Percentiles rank a stretch among this genome's conserved stretches.
Conservation (phyloP, 2,888 invertebrate species). For the Automeris io region DNA sequence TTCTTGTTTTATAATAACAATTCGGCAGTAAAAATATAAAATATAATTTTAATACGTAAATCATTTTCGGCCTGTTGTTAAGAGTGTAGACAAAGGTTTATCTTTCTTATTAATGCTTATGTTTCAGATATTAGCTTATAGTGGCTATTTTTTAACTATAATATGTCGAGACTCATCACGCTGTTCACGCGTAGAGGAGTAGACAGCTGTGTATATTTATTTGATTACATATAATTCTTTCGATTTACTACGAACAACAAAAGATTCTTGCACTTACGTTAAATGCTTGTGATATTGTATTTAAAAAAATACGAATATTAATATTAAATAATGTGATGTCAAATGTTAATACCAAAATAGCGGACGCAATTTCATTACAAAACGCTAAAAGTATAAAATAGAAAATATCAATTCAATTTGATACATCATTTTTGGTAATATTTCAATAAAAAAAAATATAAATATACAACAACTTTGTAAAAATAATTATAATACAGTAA, state of each 20-base stretch:
- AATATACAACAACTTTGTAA: too few species aligned
- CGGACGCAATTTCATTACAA: neutral
- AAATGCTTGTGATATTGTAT: neutral
- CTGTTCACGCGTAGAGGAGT: neutral
- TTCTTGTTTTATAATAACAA: too few species aligned
- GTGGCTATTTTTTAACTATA: constrained; percentile 5
- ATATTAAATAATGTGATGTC: constrained; percentile 3
- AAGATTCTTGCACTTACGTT: neutral
- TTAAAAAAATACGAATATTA: neutral
- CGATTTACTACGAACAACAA: neutral
- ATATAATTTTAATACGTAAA: too few species aligned
- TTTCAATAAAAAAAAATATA: too few species aligned
- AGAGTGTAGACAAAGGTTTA: neutral
- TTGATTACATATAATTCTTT: neutral
- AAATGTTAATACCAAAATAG: constrained; percentile 1
- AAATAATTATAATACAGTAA: too few species aligned
- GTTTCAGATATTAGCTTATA: constrained; percentile 3
- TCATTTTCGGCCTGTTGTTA: neutral
- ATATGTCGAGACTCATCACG: constrained; percentile 6
- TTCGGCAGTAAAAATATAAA: too few species aligned
- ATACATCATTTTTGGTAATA: neutral
- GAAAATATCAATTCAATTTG: neutral
- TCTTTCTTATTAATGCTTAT: neutral
- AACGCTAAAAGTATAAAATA: too few species aligned
- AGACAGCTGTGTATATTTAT: neutral